Evolutionary conservation across 2,888 invertebrate species (phyloP).

Genomic region (Unio pictorum): DNA sequence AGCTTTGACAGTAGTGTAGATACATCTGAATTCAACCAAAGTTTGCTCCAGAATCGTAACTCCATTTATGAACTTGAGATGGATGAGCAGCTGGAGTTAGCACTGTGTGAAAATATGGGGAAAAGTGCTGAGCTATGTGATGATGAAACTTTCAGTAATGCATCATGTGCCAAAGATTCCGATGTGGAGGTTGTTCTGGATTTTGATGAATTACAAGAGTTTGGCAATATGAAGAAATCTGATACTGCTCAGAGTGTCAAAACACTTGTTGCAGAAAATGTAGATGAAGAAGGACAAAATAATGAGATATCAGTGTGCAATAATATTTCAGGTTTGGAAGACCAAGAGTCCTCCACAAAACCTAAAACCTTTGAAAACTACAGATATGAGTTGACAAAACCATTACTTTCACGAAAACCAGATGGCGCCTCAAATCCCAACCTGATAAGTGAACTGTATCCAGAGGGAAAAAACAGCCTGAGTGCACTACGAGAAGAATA

Average conservation of each 20-base stretch:
- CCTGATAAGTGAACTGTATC: constrained; percentile 72
- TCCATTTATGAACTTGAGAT: constrained; percentile 68
- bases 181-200: constrained; percentile 36
- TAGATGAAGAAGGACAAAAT: constrained; percentile 15
- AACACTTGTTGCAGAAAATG: constrained; percentile 37
- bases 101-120: constrained; percentile 27
- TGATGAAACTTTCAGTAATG: constrained; percentile 63
- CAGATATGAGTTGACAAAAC: constrained; percentile 25
- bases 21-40: constrained; percentile 34
- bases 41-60: constrained; percentile 48
- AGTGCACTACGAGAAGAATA: constrained; percentile 32
- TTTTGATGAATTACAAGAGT: constrained; percentile 23
- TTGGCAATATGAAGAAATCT: constrained; percentile 30
- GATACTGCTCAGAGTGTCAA: constrained; percentile 46
- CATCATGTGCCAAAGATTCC: constrained; percentile 52
- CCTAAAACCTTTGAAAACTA: constrained; percentile 8
- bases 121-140: constrained; percentile 50
- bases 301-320: constrained; percentile 25
- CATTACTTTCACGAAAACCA: constrained; percentile 74
- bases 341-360: constrained; percentile 11
- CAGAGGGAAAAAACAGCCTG: constrained; percentile 27
- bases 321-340: constrained; percentile 12
- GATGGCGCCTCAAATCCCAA: constrained; percentile 96
- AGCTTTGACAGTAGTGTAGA: constrained; percentile 58
- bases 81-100: constrained; percentile 64